Conservation (phyloP, 2,888 invertebrate genomes). For the Philaethria dido region DNA sequence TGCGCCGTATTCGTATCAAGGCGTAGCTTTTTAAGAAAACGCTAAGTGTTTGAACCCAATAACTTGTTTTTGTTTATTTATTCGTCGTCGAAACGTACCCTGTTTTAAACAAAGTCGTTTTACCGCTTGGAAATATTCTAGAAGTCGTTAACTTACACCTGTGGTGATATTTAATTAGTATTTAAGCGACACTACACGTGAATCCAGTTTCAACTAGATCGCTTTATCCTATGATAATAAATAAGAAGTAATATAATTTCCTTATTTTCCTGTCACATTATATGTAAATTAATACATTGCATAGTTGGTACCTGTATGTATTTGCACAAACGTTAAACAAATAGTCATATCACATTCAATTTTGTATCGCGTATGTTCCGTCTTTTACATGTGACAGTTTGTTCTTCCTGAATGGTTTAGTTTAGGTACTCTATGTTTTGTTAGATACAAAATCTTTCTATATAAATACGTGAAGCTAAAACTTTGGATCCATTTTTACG, state of each 20-base stretch:
- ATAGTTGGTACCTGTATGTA: background rate
- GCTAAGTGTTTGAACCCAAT: conserved; percentile 39
- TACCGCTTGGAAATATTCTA: conserved; percentile 5
- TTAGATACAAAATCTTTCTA: no score
- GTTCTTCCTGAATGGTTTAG: no score
- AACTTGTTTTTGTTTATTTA: conserved; percentile 22
- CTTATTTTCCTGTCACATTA: no score
- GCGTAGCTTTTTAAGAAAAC: conserved; percentile 51
- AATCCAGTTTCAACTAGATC: background rate
- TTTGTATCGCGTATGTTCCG: no score
- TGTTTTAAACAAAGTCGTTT: background rate
- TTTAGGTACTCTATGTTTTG: no score
- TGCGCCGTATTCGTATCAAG: no score
- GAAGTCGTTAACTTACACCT: conserved; percentile 9
- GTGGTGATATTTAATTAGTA: conserved; percentile 8
- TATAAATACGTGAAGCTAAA: no score
- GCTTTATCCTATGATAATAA: background rate
- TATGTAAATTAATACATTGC: no score
- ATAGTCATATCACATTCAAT: no score
- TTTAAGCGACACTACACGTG: conserved; percentile 6
- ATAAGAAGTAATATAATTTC: no score
- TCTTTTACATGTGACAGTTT: no score
- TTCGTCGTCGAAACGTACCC: background rate
- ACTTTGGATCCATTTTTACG: no score
- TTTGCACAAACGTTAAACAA: background rate